Percentiles rank a stretch among this genome's conserved stretches.
Conservation (phyloP, 1,140 invertebrate genomes). For the Drosophila bipectinata region DNA sequence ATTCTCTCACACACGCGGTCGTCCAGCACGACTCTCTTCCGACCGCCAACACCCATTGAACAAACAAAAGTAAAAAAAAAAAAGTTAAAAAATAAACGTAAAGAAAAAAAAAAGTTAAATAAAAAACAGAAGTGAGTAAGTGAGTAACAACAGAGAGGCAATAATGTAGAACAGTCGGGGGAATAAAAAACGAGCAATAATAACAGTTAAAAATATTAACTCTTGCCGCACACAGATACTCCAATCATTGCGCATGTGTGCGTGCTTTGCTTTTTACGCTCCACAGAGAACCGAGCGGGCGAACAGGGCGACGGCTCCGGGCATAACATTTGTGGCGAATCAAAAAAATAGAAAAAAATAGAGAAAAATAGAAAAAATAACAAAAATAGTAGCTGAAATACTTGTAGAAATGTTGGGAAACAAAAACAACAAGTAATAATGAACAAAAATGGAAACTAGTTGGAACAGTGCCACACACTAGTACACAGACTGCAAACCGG, state of each 20-base stretch:
- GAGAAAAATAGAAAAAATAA: constrained; percentile 15
- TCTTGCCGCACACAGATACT: constrained; percentile 27
- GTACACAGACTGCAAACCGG: constrained; percentile 60
- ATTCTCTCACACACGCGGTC: constrained; percentile 34
- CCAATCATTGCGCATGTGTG: constrained; percentile 73
- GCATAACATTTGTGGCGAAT: constrained; percentile 55
- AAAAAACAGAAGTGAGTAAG: constrained; percentile 40
- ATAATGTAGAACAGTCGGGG: constrained; percentile 66
- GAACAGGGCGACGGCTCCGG: not conserved
- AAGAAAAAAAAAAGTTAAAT: constrained; percentile 38
- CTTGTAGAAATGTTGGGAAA: constrained; percentile 71
- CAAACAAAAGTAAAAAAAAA: constrained; percentile 52
- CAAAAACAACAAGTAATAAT: constrained; percentile 70
- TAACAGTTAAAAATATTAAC: constrained; percentile 78
- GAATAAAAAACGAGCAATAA: constrained; percentile 45
- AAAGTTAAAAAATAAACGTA: not conserved
- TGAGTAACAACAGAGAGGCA: constrained; percentile 53
- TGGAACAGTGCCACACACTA: constrained; percentile 40
- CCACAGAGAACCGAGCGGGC: constrained; percentile 27
- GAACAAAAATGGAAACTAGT: constrained; percentile 73
- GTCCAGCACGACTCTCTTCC: constrained; percentile 4
- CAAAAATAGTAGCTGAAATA: constrained; percentile 34
- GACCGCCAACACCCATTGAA: constrained; percentile 58
- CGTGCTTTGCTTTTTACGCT: constrained; percentile 71
- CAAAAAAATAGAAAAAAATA: constrained; percentile 34